Percentiles rank a stretch among this genome's conserved stretches.
Conservation (phyloP, 2,113 vertebrate genomes). For the Shinisaurus crocodilurus region DNA sequence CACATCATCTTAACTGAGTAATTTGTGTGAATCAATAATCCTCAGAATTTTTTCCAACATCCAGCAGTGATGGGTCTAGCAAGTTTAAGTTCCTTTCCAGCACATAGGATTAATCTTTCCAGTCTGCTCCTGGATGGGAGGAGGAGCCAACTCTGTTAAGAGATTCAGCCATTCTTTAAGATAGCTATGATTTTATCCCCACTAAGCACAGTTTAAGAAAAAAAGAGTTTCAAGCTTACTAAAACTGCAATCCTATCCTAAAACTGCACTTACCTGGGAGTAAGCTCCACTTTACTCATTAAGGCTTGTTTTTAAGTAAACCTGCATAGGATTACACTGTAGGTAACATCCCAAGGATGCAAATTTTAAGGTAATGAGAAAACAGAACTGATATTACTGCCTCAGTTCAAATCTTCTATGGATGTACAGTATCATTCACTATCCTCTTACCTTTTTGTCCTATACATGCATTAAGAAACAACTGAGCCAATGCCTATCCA, state of each 20-base stretch:
- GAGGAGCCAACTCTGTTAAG: constrained; percentile 29
- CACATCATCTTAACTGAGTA: neutral
- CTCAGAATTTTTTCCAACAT: constrained; percentile 25
- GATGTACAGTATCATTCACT: constrained; percentile 32
- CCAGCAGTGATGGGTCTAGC: constrained; percentile 35
- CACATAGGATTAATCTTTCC: neutral
- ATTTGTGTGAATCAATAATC: constrained; percentile 26
- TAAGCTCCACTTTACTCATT: neutral
- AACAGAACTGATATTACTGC: constrained; percentile 35
- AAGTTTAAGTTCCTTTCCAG: constrained; percentile 47
- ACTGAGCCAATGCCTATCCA: constrained; percentile 74
- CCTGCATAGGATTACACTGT: neutral
- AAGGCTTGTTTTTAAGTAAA: neutral
- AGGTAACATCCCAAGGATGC: constrained; percentile 18
- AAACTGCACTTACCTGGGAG: no score
- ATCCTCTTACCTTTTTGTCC: constrained; percentile 76
- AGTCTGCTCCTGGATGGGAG: constrained; percentile 23
- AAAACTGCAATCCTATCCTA: neutral
- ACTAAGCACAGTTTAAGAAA: constrained; percentile 34
- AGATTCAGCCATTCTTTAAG: constrained; percentile 41
- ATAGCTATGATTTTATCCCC: constrained; percentile 33
- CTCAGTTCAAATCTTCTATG: constrained; percentile 26
- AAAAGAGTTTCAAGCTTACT: neutral
- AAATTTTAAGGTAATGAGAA: neutral
- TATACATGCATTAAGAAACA: constrained; percentile 68